Base-by-base conservation (phyloP, 2,113 vertebrate genomes). In the Tonatia bakeri region DNA sequence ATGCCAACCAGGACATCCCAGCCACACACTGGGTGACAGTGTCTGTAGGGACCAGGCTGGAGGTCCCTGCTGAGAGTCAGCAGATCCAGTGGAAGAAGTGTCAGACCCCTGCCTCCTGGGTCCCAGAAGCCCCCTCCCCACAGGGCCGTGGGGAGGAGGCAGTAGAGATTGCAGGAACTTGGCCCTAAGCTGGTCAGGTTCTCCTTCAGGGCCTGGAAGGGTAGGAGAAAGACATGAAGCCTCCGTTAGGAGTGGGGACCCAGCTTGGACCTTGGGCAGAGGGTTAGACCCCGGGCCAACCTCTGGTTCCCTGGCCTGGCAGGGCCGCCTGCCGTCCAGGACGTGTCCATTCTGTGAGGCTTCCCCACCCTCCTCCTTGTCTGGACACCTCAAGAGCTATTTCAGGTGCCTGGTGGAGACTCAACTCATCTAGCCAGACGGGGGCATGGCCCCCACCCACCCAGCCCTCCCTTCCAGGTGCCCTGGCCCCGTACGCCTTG, bases 291-390 rank as follows among this genome's bases (percentile, higher is more conserved):
- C 38, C 1, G 0, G 82, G 59, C 40, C n/a, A 40, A n/a, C 54
- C 19, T 90, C 69, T 54, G 17, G 52, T 72, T 59, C 72, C 69
- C 90, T 92, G 79, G 61, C 75, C 59, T 65, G 87, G 50, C 52
- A 16, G 52, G 20, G 11, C n/a, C 31, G 13, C 56, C 22, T 6
- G 0, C 9, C 4, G 85, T 43, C 88, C 76, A 0, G 0, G 5
- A 38, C 31, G 20, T 0, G 0, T 33, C 50, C 9, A 0, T 20
- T 38, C 72, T 70, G 59, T 38, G 28, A 10, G 54, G 40, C 5
- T 1, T 33, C 72, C 28, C 36, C 0, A 0, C 38, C 26, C 77
- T 47, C 86, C 73, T 36, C 20, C 33, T 50, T 17, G 24, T 3
- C 45, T 82, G 43, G 80, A 38, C 9, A 11, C 67, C 43, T 26